phyloP scores from a whole-genome alignment of 2,888 invertebrate genomes.

The Nycteola revayana region DNA sequence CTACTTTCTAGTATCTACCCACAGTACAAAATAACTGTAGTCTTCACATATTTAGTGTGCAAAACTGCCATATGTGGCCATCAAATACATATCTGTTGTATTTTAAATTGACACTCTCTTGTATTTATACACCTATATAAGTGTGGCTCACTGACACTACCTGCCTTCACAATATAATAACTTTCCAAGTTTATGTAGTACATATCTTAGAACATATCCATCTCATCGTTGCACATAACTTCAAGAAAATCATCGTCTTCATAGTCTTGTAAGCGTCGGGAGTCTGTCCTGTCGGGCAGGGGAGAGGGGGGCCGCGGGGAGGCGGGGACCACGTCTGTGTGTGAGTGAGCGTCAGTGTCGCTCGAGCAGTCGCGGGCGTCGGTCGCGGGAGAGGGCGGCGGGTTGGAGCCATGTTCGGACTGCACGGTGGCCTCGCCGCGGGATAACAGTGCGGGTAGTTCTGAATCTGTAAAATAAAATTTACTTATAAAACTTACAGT shows the following conservation, averaged over 20 bases:
- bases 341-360: conserved; percentile 77
- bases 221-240: conserved; percentile 85
- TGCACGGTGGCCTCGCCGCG: conserved; percentile 82
- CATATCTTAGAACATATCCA: conserved; percentile 84
- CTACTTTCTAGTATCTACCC: too few relatives aligned
- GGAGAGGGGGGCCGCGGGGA: conserved; percentile 25
- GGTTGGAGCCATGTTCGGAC: conserved; percentile 85
- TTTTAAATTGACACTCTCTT: too few relatives aligned
- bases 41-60: too few relatives aligned
- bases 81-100: too few relatives aligned
- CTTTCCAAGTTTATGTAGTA: too few relatives aligned
- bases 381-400: conserved; percentile 91
- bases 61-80: too few relatives aligned
- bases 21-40: too few relatives aligned
- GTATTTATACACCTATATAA: too few relatives aligned
- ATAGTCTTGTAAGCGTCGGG: conserved; percentile 51
- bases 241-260: conserved; percentile 89
- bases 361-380: conserved; percentile 86
- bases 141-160: too few relatives aligned
- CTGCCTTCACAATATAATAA: too few relatives aligned
- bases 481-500: too few relatives aligned
- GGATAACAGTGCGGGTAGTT: conserved; percentile 84
- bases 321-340: conserved; percentile 21
- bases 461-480: conserved; percentile 74
- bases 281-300: conserved; percentile 47